Evolutionary conservation across 2,113 vertebrate species (phyloP), one percentile per base, ranked within the genome.

Genomic region (Ciconia boyciana): DNA sequence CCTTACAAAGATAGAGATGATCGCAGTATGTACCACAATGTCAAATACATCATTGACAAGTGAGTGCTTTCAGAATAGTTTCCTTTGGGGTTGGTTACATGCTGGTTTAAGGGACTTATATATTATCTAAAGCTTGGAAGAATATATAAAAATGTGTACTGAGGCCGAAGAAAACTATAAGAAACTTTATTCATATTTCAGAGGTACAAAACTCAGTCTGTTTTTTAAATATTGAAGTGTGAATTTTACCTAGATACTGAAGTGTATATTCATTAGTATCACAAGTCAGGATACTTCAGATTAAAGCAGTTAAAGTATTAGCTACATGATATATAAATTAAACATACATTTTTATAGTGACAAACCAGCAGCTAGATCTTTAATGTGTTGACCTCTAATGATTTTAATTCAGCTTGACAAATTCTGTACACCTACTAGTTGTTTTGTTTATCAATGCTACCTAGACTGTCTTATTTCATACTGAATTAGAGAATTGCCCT

Each of bases 41-140:
- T 99, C 94, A 99, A 99, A 91, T 99, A 99, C 96, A 99, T 99
- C 93, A 98, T 99, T 95, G 99, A 99, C 69, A 99, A 98, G 99
- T 99, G 96, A 98, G 99, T 98, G 88, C 65, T 91, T 94, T 83
- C 10, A 54, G 3, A 91, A 43, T 76, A 5, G 3, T 74, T 78
- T 93, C 51, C 68, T 77, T 52, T 87, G 58, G 41, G 14, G 6
- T 46, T 88, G 72, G 13, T 71, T 48, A 41, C 24, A 10, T 71
- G 31, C 29, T 87, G 34, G 3, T 80, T 44, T 58, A 57, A 18
- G 10, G 41, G 17, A 62, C 21, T 69, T 19, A 10, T 29, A 3
- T 82, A 7, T 49, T 62, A 19, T 15, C 9, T 74, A 51, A 76
- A 78, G 24, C 58, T 81, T 89, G 16, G 32, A 85, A 83, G 16